Conservation (phyloP, 1,140 invertebrate species). For the Teleogryllus occipitalis region DNA sequence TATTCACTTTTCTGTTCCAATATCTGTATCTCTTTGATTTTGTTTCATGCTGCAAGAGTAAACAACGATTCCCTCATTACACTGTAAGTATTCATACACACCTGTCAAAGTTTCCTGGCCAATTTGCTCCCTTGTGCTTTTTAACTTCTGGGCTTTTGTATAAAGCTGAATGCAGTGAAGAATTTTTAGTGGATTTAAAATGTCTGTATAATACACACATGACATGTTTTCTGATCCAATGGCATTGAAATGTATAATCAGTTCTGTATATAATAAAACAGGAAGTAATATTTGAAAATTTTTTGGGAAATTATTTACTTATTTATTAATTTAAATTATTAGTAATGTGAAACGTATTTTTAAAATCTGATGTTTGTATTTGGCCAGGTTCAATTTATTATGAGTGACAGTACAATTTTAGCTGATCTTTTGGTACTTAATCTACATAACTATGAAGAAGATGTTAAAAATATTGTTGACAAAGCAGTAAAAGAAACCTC, state of each 20-base stretch:
- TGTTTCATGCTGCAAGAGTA: not conserved
- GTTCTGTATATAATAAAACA: not conserved
- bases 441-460: slow-evolving; percentile 86
- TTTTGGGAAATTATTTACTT: not conserved
- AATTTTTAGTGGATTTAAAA: not conserved
- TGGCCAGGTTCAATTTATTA: slow-evolving; percentile 59
- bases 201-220: not conserved
- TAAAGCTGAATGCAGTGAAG: not conserved
- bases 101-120: not conserved
- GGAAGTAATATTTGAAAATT: too few relatives aligned
- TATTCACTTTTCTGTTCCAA: not conserved
- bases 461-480: slow-evolving; percentile 91
- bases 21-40: not conserved
- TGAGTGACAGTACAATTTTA: slow-evolving; percentile 69
- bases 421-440: slow-evolving; percentile 79
- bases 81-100: not conserved
- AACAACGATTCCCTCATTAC: slow-evolving; percentile 1
- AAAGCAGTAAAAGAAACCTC: slow-evolving; percentile 91
- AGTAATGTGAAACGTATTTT: not conserved
- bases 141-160: not conserved
- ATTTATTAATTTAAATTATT: not conserved
- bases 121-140: not conserved
- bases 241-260: not conserved
- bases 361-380: slow-evolving; percentile 7
- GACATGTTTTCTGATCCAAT: not conserved